phyloP scores from a whole-genome alignment of 2,113 vertebrate species.

The Ivindomyrus marchei region DNA sequence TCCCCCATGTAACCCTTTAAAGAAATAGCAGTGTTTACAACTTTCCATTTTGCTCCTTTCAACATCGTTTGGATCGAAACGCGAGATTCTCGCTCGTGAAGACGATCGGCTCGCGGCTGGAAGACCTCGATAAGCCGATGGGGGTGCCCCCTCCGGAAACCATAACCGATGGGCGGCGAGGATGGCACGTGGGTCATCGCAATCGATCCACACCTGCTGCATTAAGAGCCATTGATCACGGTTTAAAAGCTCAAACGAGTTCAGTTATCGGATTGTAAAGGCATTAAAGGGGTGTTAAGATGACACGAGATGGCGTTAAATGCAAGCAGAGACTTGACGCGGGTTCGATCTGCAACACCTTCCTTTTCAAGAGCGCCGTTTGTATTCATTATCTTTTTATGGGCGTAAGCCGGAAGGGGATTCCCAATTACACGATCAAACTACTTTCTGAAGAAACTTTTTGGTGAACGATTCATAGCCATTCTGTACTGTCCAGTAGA shows the following conservation, averaged over 20 bases:
- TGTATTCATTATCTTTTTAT: slow-evolving; percentile 2
- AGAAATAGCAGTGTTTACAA: not conserved
- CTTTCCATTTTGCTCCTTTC: not conserved
- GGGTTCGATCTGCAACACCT: not conserved
- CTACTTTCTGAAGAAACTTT: not conserved
- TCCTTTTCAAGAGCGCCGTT: not conserved
- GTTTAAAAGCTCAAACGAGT: slow-evolving; percentile 21
- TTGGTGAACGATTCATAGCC: not conserved
- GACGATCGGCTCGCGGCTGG: slow-evolving; percentile 12
- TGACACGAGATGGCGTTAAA: not conserved
- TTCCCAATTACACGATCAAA: not conserved
- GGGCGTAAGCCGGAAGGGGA: not conserved
- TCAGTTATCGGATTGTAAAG: slow-evolving; percentile 22
- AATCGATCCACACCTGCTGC: slow-evolving; percentile 24
- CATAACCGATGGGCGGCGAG: not conserved
- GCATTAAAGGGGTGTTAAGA: slow-evolving; percentile 18
- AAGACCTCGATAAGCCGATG: slow-evolving; percentile 5
- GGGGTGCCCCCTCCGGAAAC: not conserved
- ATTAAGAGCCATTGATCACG: slow-evolving; percentile 17
- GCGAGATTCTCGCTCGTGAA: not conserved
- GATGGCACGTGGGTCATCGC: not conserved
- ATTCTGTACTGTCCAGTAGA: not conserved
- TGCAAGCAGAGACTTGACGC: not conserved
- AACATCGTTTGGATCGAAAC: not conserved
- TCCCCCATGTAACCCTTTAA: not conserved